A percentile compares a stretch with the other conserved stretches of the same genome.
These are phyloP conservation scores for Spermophilus dauricus DNA, from an alignment of 2,113 vertebrate genomes.

Conservation along the genomic window DNA sequence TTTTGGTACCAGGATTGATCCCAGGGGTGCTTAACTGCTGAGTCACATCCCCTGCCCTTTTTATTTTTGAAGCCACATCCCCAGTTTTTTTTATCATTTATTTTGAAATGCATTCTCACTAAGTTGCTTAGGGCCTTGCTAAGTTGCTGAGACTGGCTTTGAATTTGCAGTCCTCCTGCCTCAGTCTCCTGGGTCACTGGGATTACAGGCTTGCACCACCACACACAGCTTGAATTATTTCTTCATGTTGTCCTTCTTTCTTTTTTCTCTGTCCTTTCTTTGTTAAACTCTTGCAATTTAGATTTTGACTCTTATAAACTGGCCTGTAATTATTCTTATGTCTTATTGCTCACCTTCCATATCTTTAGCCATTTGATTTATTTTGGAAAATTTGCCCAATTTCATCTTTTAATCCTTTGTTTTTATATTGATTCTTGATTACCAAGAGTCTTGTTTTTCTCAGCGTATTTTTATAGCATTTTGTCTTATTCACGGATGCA, in stretches of 20 bases:
- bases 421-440: background rate
- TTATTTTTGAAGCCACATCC: no score
- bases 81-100: no score
- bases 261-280: background rate
- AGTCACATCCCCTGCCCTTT: no score
- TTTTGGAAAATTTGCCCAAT: background rate
- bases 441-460: background rate
- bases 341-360: background rate
- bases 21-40: no score
- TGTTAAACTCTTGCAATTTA: background rate
- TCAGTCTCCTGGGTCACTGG: no score
- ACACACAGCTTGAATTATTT: background rate
- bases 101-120: no score
- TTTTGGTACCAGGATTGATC: no score
- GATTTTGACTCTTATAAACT: background rate
- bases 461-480: background rate
- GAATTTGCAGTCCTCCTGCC: no score
- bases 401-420: background rate
- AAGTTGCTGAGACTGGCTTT: no score
- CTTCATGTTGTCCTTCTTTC: background rate
- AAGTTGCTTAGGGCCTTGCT: no score
- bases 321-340: background rate
- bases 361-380: background rate
- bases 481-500: background rate
- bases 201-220: no score